Evolutionary conservation across 2,797 vertebrate species (phyloP).

Genomic region (Sebastes melanostomus): DNA sequence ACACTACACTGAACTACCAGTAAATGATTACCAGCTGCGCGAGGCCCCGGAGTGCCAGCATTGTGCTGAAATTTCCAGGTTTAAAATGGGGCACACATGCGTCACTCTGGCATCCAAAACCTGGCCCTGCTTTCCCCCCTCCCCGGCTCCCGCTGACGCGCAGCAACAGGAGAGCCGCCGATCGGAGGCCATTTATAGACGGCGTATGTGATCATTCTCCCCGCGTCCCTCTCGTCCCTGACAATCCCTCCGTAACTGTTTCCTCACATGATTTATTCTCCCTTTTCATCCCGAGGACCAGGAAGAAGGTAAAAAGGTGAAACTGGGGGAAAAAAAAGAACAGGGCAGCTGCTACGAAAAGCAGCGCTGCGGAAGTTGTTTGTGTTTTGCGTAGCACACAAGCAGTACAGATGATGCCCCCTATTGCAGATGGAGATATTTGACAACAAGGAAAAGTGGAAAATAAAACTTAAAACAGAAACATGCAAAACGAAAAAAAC

Average conservation of each 20-base stretch:
- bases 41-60: slow-evolving; percentile 41
- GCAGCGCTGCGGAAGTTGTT: slow-evolving; percentile 19
- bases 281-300: slow-evolving; percentile 13
- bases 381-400: slow-evolving; percentile 61
- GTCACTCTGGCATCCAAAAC: slow-evolving; percentile 54
- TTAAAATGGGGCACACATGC: slow-evolving; percentile 57
- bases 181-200: slow-evolving; percentile 63
- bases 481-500: slow-evolving; percentile 81
- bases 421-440: slow-evolving; percentile 66
- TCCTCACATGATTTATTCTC: slow-evolving; percentile 32
- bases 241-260: slow-evolving; percentile 16
- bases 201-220: slow-evolving; percentile 36
- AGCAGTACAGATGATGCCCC: slow-evolving; percentile 62
- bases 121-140: slow-evolving; percentile 13
- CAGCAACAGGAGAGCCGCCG: slow-evolving; percentile 54
- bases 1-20: slow-evolving; percentile 12
- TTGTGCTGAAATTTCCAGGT: slow-evolving; percentile 61
- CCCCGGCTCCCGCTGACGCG: slow-evolving; percentile 48
- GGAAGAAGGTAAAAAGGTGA: slow-evolving; percentile 35
- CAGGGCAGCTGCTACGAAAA: slow-evolving; percentile 8
- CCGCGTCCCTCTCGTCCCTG: slow-evolving; percentile 28
- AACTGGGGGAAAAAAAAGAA: slow-evolving; percentile 1
- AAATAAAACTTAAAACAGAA: slow-evolving; percentile 74
- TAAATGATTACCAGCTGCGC: slow-evolving; percentile 57
- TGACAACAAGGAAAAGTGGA: slow-evolving; percentile 58